Conservation (phyloP, 2,797 vertebrate genomes). For the Caiman crocodilus region DNA sequence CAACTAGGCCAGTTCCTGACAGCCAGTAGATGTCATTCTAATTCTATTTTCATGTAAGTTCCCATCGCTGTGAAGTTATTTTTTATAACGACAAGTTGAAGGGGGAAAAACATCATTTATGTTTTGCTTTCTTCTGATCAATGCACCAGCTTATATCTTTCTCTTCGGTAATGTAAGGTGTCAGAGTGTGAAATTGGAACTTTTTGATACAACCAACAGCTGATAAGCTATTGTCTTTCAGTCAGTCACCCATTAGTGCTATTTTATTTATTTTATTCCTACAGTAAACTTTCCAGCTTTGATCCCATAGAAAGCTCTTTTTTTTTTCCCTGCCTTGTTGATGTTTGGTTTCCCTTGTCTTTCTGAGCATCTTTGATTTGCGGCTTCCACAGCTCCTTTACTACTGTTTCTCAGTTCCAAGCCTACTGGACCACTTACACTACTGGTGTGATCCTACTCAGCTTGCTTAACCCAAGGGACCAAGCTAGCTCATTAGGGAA, state of each 20-base stretch:
- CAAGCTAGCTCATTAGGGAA: background rate
- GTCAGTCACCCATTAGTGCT: constrained; percentile 25
- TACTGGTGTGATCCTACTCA: background rate
- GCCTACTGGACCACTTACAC: background rate
- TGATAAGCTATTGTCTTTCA: constrained; percentile 62
- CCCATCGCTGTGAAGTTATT: constrained; percentile 41
- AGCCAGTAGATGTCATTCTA: constrained; percentile 81
- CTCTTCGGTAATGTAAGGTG: constrained; percentile 52
- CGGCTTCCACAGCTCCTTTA: background rate
- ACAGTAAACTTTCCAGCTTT: constrained; percentile 34
- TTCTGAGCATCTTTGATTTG: background rate
- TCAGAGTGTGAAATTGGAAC: constrained; percentile 67
- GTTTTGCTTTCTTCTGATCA: constrained; percentile 65
- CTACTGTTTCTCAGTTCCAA: background rate
- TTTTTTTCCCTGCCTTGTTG: background rate
- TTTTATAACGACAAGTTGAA: constrained; percentile 43
- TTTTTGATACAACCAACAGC: constrained; percentile 46
- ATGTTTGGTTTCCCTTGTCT: background rate
- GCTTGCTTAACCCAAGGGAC: background rate
- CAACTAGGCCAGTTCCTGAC: constrained; percentile 17
- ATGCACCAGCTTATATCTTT: constrained; percentile 58
- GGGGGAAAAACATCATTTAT: constrained; percentile 24
- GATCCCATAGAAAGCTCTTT: background rate
- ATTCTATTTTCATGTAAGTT: constrained; percentile 66
- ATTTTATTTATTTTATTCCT: constrained; percentile 50